Evolutionary conservation across 2,113 vertebrate genomes (phyloP).

Genomic region (Anarhynchus alexandrinus): DNA sequence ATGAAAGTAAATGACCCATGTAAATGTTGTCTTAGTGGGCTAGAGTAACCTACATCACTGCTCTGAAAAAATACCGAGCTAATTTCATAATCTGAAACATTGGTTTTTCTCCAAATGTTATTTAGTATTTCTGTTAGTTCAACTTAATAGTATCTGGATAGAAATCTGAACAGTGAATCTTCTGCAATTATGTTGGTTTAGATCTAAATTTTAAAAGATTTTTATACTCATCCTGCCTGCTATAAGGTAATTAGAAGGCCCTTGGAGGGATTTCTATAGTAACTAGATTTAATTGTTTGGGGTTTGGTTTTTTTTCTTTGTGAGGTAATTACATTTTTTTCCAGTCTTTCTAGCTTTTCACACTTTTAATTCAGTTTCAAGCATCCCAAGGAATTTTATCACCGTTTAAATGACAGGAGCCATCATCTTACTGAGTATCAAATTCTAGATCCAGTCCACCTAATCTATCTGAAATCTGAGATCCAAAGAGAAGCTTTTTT

Average conservation of each 20-base stretch:
- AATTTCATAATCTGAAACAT: not conserved
- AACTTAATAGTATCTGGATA: not conserved
- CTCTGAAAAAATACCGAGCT: not conserved
- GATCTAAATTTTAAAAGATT: not conserved
- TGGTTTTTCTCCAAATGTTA: not conserved
- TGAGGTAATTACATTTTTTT: not conserved
- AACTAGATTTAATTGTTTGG: not conserved
- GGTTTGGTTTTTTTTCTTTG: not conserved
- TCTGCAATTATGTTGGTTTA: not conserved
- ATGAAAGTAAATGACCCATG: not conserved
- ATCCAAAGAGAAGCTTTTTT: not conserved
- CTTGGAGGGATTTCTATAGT: not conserved
- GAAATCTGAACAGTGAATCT: not conserved
- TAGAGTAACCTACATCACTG: not conserved
- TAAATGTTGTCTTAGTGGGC: not conserved
- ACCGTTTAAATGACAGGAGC: not conserved
- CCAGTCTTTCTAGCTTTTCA: not conserved
- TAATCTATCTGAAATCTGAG: not conserved
- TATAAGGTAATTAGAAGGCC: not conserved
- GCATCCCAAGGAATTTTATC: not conserved
- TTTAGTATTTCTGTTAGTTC: not conserved
- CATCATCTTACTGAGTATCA: not conserved
- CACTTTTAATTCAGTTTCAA: not conserved
- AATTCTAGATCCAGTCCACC: not conserved
- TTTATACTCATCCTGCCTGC: not conserved